phyloP scores from a whole-genome alignment of 2,113 vertebrate genomes.

The Acrocephalus arundinaceus region DNA sequence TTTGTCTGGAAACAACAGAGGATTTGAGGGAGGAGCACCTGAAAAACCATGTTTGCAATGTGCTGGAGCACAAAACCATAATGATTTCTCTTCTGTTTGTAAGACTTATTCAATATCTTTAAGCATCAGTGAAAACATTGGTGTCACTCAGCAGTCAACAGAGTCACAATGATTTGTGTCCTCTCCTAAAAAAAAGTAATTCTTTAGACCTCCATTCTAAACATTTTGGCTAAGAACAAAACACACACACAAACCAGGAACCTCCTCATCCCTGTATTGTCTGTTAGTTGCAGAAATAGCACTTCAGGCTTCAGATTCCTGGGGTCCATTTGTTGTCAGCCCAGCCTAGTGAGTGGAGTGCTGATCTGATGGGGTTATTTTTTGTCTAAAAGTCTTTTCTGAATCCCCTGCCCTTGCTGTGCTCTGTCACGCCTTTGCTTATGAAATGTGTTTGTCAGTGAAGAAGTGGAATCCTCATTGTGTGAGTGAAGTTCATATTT shows the following conservation, averaged over 20 bases:
- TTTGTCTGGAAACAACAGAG: neutral
- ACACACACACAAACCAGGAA: neutral
- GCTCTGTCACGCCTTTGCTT: neutral
- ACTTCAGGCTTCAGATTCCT: neutral
- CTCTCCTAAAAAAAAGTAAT: neutral
- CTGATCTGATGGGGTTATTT: neutral
- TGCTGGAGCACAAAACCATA: neutral
- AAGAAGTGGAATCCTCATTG: neutral
- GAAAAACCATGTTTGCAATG: neutral
- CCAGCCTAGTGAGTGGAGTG: neutral
- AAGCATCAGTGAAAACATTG: neutral
- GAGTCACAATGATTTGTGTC: fast-evolving
- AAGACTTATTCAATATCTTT: neutral
- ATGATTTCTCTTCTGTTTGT: neutral
- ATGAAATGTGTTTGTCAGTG: neutral
- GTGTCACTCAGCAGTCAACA: neutral
- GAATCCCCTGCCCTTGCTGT: neutral
- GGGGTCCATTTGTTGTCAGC: neutral
- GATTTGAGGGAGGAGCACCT: neutral
- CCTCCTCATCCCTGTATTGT: neutral
- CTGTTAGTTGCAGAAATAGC: neutral
- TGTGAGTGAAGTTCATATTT: neutral
- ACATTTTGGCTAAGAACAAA: neutral
- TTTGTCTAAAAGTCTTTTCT: neutral
- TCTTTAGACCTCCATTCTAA: neutral